Evolutionary conservation across 2,797 vertebrate genomes (phyloP).

Genomic region (Trachurus trachurus): DNA sequence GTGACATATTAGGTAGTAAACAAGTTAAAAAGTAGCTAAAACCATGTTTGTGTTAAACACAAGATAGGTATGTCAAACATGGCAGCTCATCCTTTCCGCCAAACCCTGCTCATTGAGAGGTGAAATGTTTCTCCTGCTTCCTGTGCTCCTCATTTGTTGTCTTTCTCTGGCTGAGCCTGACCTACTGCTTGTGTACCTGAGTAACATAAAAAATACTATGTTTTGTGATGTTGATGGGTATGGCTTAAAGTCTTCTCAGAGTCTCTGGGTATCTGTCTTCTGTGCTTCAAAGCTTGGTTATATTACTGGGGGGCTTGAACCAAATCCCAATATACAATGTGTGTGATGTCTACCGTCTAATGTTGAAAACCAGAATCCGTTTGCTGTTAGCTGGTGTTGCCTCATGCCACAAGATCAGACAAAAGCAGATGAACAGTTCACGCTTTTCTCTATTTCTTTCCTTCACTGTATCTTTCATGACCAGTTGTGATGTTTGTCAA

Average conservation of each 20-base stretch:
- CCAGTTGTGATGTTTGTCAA: constrained; percentile 18
- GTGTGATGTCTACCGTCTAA: constrained; percentile 28
- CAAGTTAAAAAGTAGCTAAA: constrained; percentile 15
- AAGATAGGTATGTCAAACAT: constrained; percentile 23
- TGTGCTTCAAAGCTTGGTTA: constrained; percentile 17
- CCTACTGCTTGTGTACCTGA: constrained; percentile 56
- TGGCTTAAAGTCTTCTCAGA: constrained; percentile 13
- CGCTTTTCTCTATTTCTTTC: constrained; percentile 19
- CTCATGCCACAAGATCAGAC: neutral
- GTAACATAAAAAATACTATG: constrained; percentile 15
- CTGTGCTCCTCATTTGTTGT: constrained; percentile 40
- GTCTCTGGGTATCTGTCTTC: neutral
- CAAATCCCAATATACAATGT: constrained; percentile 53
- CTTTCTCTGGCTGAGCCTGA: constrained; percentile 77
- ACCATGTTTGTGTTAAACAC: constrained; percentile 4
- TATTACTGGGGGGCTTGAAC: constrained; percentile 64
- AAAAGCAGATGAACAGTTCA: neutral
- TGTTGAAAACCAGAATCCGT: constrained; percentile 16
- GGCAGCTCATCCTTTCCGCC: neutral
- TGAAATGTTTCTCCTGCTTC: constrained; percentile 41
- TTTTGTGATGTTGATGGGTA: constrained; percentile 8
- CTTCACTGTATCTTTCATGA: constrained; percentile 3
- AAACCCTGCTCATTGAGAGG: constrained; percentile 42
- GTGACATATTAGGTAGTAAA: neutral
- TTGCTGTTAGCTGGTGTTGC: constrained; percentile 9